Evolutionary conservation across 2,888 invertebrate species (phyloP).

Genomic region (Eristalis intricaria): DNA sequence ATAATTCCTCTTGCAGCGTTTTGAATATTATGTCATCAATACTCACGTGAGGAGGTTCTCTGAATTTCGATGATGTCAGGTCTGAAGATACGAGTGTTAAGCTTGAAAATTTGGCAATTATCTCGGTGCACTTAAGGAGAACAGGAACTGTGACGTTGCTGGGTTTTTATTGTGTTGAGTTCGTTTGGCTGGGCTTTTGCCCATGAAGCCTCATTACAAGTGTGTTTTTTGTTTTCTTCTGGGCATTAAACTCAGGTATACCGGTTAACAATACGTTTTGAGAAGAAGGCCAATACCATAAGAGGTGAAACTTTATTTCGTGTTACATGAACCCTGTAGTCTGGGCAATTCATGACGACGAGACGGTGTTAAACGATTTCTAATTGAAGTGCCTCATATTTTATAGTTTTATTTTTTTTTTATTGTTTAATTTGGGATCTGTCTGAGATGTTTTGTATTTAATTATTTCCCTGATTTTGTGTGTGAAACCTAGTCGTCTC

Average conservation of each 20-base stretch:
- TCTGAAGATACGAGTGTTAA: neutral
- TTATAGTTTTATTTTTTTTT: too few relatives aligned
- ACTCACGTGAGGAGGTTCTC: constrained; percentile 34
- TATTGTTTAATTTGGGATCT: too few relatives aligned
- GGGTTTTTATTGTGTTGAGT: constrained; percentile 9
- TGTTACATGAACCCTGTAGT: neutral
- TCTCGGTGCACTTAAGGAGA: constrained; percentile 14
- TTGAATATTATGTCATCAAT: constrained; percentile 41
- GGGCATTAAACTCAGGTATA: too few relatives aligned
- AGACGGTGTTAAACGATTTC: neutral
- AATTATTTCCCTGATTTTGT: too few relatives aligned
- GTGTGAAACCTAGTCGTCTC: too few relatives aligned
- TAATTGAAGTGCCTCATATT: neutral
- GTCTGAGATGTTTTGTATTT: too few relatives aligned
- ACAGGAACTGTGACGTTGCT: constrained; percentile 37
- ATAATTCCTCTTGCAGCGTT: constrained; percentile 5
- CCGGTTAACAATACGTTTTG: neutral
- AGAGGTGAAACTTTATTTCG: neutral
- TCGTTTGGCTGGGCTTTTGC: neutral
- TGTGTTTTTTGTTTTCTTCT: neutral
- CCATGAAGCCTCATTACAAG: neutral
- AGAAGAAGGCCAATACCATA: neutral
- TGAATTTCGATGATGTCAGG: constrained; percentile 24
- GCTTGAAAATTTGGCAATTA: neutral
- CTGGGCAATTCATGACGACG: too few relatives aligned